phyloP scores from a whole-genome alignment of 2,797 vertebrate species.

The Smutsia temminckii region DNA sequence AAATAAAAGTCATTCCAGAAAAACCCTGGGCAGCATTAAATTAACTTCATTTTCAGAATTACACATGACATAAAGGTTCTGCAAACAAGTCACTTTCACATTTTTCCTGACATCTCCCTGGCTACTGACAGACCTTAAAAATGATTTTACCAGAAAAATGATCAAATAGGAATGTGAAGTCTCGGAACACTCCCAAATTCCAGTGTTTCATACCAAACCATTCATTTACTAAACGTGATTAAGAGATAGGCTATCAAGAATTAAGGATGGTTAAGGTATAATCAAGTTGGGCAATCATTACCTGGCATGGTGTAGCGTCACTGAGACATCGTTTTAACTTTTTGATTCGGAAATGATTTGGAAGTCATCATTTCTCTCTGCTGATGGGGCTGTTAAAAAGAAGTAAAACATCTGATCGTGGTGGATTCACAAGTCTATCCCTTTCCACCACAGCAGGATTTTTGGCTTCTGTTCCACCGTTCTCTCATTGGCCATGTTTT shows the following conservation, averaged over 20 bases:
- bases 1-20: slow-evolving; percentile 56
- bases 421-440: slow-evolving; percentile 84
- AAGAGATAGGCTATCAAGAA: slow-evolving; percentile 9
- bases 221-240: slow-evolving; percentile 29
- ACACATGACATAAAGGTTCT: slow-evolving; percentile 15
- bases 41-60: slow-evolving; percentile 45
- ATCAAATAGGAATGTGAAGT: slow-evolving; percentile 47
- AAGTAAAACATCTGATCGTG: slow-evolving; percentile 72
- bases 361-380: slow-evolving; percentile 80
- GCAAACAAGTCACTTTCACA: slow-evolving; percentile 55
- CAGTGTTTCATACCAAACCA: slow-evolving; percentile 9
- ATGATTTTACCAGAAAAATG: slow-evolving; percentile 51
- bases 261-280: slow-evolving; percentile 56
- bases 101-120: slow-evolving; percentile 65
- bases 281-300: slow-evolving; percentile 73
- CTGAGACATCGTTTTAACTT: slow-evolving; percentile 75
- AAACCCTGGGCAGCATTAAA: not conserved
- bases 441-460: slow-evolving; percentile 91
- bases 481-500: slow-evolving; percentile 91
- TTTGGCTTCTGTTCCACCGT: slow-evolving; percentile 91
- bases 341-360: slow-evolving; percentile 81
- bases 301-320: slow-evolving; percentile 72
- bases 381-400: slow-evolving; percentile 73
- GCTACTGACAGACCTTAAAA: slow-evolving; percentile 20
- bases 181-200: not conserved